A percentile compares a stretch with the other conserved stretches of the same genome.
Conservation (phyloP, 2,888 invertebrate species). For the Sisyra terminalis region DNA sequence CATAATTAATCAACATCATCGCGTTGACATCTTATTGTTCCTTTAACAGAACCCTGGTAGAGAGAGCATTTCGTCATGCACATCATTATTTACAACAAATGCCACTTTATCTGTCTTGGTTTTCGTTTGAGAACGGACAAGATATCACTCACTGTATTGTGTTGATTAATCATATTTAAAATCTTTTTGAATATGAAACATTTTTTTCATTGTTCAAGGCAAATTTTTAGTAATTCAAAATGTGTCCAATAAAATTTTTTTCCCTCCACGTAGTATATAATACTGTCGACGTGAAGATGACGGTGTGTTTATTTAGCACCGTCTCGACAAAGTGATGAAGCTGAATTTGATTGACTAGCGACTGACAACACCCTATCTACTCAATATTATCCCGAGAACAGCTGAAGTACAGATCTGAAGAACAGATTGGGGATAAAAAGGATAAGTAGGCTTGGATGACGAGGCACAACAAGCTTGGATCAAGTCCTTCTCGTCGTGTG, state of each 20-base stretch:
- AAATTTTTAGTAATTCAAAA: too few species aligned
- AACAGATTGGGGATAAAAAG: conserved; percentile 4
- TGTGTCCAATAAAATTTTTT: too few species aligned
- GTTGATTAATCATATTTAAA: too few species aligned
- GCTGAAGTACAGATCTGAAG: background rate
- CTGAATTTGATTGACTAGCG: conserved; percentile 3
- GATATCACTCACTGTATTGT: too few species aligned
- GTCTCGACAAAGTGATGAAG: background rate
- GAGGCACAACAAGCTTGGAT: background rate
- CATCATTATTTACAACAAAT: conserved; percentile 5
- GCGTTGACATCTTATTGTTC: conserved; percentile 8
- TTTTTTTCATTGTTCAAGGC: too few species aligned
- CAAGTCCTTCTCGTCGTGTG: too few species aligned
- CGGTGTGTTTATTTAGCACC: too few species aligned
- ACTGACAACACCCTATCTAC: conserved; percentile 3
- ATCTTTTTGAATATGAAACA: too few species aligned
- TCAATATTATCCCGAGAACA: background rate
- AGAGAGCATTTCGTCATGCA: conserved; percentile 2
- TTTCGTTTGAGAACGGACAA: too few species aligned
- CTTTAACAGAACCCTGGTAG: too few species aligned
- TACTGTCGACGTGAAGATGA: too few species aligned
- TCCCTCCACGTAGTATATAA: too few species aligned
- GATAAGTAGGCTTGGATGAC: conserved; percentile 3
- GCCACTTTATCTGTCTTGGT: background rate
- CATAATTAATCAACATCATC: conserved; percentile 8